Evolutionary conservation across 2,888 invertebrate species (phyloP).

Genomic region (Leucozona laternaria): DNA sequence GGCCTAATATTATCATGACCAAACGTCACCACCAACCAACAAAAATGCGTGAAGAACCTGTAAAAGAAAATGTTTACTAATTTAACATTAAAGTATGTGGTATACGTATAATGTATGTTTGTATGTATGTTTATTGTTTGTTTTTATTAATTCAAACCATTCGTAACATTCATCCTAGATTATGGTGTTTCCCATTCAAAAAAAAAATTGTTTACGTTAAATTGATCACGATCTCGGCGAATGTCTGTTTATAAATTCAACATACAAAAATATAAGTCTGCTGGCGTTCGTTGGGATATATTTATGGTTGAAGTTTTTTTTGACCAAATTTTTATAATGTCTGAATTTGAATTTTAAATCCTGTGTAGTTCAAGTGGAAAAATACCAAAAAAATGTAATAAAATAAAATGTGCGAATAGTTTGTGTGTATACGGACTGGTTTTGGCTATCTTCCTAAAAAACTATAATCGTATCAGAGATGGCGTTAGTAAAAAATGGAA

Average conservation of each 20-base stretch:
- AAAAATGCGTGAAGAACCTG: background rate
- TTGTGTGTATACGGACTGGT: no score
- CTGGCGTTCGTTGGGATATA: no score
- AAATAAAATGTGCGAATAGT: no score
- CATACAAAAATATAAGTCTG: background rate
- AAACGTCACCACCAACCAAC: background rate
- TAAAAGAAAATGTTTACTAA: background rate
- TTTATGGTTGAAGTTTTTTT: background rate
- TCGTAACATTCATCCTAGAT: background rate
- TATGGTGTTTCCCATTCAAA: background rate
- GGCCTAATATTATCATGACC: background rate
- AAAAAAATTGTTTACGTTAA: conserved; percentile 20
- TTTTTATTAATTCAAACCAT: conserved; percentile 1
- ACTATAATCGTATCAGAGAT: no score
- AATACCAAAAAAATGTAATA: no score
- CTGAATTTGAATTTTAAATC: background rate
- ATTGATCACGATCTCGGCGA: conserved; percentile 13
- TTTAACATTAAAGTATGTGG: background rate
- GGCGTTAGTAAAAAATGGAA: no score
- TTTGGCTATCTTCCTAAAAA: no score
- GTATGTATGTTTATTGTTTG: no score
- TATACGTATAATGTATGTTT: no score
- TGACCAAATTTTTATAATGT: background rate
- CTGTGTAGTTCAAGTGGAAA: background rate
- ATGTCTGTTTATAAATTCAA: background rate